These are phyloP conservation scores for Temnothorax unifasciatus DNA, from an alignment of 2,888 invertebrate species.

Conservation along the genomic window DNA sequence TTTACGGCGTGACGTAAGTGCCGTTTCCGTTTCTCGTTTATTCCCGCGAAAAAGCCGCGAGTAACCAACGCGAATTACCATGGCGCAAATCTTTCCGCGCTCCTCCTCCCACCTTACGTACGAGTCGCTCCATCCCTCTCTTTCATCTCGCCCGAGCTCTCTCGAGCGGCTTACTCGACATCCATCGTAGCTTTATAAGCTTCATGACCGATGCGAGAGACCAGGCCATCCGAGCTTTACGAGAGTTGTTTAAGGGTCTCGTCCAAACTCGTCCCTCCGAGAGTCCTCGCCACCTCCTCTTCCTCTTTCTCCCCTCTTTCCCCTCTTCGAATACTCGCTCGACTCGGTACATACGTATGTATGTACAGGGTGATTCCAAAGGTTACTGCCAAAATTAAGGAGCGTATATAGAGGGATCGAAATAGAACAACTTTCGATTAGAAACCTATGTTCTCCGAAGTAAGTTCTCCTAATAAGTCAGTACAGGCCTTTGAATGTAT, in stretches of 20 bases:
- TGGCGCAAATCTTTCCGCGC: constrained; percentile 51
- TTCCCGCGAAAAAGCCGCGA: constrained; percentile 38
- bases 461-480: no score
- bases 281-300: background rate
- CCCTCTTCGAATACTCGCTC: background rate
- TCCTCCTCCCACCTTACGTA: background rate
- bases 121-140: background rate
- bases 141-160: constrained; percentile 14
- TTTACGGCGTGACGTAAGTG: constrained; percentile 16
- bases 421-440: no score
- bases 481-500: no score
- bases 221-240: constrained; percentile 66
- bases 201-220: constrained; percentile 66
- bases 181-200: constrained; percentile 62
- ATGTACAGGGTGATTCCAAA: no score
- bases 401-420: no score
- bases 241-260: constrained; percentile 68
- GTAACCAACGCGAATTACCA: constrained; percentile 36
- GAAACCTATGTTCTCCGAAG: no score
- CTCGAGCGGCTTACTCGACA: background rate
- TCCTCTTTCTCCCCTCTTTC: background rate
- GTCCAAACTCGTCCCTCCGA: constrained; percentile 9
- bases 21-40: constrained; percentile 54
- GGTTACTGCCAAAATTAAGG: no score
- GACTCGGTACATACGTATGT: background rate